Evolutionary conservation across 2,888 invertebrate species (phyloP), one percentile per base, ranked within the genome.

Genomic region (Ophioninae sp.): DNA sequence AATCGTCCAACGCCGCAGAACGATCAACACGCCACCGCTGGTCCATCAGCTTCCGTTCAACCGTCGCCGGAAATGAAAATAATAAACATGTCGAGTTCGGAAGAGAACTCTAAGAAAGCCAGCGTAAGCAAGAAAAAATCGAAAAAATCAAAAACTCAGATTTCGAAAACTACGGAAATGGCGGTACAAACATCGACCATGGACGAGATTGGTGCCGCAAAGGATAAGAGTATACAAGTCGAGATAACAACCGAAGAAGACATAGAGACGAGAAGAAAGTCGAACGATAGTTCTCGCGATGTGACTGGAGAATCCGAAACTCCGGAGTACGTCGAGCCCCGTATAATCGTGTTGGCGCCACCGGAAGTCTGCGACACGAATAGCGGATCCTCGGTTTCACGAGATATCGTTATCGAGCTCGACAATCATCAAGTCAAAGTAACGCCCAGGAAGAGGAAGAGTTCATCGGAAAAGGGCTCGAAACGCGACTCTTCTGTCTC

Each of bases 1-100:
- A 69, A 61, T 73, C 83, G 75, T 59, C 80, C 67, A 6, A 67
- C 69, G 3, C 9, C 59, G 22, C 0, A 76, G 65, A 78, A 41
- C 67, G 83, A 84, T 37, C 82, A 81, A 65, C 73, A 80, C 37
- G 74, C 73, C 71, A 68, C 23, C 9, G 37, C 44, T 8, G 22
- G 10, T 8, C 10, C 56, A 59, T 37, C 81, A 8, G 41, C 20
- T n/a, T 68, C 85, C 8, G 37, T 71, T 13, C 58, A n/a, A 59
- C 44, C 75, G 3, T 87, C 90, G 0, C 89, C 91, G 0, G 92
- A 92, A 84, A 89, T 92, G 41, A 88, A 88, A 79, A 90, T 92
- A 3, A 90, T 92, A 73, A 91, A 91, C 80, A 87, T 90, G 86
- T 89, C 91, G 8, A 85, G 85, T 22, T 85, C 79, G 17, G 89